Evolutionary conservation across 2,797 vertebrate genomes (phyloP).

Genomic region (Peromyscus eremicus): DNA sequence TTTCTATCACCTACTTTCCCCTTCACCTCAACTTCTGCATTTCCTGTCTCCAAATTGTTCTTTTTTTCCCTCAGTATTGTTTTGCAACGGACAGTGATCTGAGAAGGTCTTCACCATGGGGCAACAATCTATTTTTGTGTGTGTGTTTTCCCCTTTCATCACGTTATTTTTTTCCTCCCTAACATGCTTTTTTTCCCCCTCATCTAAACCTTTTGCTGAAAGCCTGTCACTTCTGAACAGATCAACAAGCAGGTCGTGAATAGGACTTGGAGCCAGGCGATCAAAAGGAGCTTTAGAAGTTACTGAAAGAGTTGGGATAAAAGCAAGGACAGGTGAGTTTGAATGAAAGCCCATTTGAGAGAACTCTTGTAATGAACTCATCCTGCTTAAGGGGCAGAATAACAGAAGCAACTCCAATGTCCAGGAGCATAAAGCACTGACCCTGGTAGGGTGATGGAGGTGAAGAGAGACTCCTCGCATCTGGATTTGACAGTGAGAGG

Average conservation of each 20-base stretch:
- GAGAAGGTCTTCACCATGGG: neutral
- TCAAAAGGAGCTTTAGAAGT: conserved; percentile 49
- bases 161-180: too few species aligned
- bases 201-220: conserved; percentile 30
- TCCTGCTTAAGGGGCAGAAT: neutral
- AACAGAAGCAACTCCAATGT: neutral
- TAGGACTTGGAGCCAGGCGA: neutral
- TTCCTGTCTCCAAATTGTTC: neutral
- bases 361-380: neutral
- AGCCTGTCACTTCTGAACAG: conserved; percentile 2
- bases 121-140: neutral
- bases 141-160: neutral
- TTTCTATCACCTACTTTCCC: neutral
- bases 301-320: conserved; percentile 9
- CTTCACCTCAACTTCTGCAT: neutral
- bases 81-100: neutral
- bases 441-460: neutral
- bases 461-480: neutral
- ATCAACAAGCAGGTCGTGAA: conserved; percentile 20
- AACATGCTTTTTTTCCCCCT: neutral
- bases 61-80: neutral
- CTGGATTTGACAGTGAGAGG: conserved; percentile 13
- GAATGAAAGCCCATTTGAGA: conserved; percentile 13
- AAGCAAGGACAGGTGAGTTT: conserved; percentile 41
- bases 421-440: neutral